A percentile compares a stretch with the other conserved stretches of the same genome.
phyloP scores from a whole-genome alignment of 1,140 invertebrate genomes.

The Euura saliciscinereae region DNA sequence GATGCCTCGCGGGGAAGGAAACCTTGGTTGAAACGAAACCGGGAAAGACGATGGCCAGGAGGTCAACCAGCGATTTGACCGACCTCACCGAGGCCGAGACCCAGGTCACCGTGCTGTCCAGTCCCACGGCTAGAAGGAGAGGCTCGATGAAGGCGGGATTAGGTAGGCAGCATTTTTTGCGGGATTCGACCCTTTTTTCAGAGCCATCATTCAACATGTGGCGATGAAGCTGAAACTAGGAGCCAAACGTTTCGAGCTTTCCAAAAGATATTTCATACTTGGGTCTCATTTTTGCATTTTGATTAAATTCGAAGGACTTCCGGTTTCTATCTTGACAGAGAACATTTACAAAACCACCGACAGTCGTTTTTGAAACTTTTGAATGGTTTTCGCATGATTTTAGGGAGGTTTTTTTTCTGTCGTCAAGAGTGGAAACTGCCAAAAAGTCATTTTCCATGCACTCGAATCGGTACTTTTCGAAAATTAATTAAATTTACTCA shows the following conservation, averaged over 20 bases:
- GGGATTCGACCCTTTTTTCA: not conserved
- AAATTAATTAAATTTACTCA: too few relatives aligned
- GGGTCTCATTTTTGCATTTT: not conserved
- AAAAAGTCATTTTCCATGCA: too few relatives aligned
- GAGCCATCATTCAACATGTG: not conserved
- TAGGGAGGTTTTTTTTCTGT: too few relatives aligned
- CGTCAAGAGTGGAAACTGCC: too few relatives aligned
- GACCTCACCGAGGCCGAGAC: slow-evolving; percentile 67
- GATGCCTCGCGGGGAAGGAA: slow-evolving; percentile 30
- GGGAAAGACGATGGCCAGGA: slow-evolving; percentile 50
- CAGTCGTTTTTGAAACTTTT: too few relatives aligned
- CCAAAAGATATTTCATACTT: not conserved
- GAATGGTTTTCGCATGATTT: too few relatives aligned
- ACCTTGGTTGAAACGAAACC: not conserved
- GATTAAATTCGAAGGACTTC: not conserved
- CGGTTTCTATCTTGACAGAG: too few relatives aligned
- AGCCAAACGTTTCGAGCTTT: not conserved
- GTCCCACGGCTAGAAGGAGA: slow-evolving; percentile 64
- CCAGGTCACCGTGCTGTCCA: slow-evolving; percentile 66
- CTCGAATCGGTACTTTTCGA: too few relatives aligned
- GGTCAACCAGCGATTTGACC: slow-evolving; percentile 77
- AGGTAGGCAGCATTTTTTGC: slow-evolving; percentile 31
- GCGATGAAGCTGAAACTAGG: not conserved
- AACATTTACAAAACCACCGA: too few relatives aligned
- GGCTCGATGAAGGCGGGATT: slow-evolving; percentile 70